A percentile compares a stretch with the other conserved stretches of the same genome.
phyloP scores from a whole-genome alignment of 2,888 invertebrate species.

The Aspidiotus rigidus region DNA sequence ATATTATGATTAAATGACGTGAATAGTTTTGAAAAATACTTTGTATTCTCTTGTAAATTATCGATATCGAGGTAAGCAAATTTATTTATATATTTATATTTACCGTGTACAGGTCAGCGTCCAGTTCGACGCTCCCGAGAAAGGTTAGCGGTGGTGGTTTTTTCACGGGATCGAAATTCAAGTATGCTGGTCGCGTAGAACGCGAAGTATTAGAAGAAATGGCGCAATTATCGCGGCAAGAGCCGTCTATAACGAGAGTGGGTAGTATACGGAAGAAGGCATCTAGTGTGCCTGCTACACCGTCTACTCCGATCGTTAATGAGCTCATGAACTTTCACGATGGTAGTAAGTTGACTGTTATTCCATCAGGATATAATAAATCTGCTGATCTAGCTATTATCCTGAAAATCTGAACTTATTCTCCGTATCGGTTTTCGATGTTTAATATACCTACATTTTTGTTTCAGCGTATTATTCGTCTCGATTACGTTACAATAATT shows the following conservation, averaged over 20 bases:
- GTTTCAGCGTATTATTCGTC: slow-evolving; percentile 21
- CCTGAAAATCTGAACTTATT: background rate
- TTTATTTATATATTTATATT: slow-evolving; percentile 35
- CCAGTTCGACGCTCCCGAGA: slow-evolving; percentile 77
- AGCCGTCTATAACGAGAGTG: slow-evolving; percentile 46
- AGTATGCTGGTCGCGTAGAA: slow-evolving; percentile 80
- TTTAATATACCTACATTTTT: background rate
- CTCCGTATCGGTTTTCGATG: background rate
- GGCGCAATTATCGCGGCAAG: slow-evolving; percentile 48
- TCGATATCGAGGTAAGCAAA: background rate
- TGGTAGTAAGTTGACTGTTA: background rate
- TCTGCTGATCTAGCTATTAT: background rate
- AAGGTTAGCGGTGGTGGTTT: slow-evolving; percentile 78
- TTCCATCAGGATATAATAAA: background rate
- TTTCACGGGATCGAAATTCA: slow-evolving; percentile 89
- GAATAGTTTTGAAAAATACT: background rate
- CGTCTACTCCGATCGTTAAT: slow-evolving; percentile 69
- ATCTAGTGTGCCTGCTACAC: slow-evolving; percentile 77
- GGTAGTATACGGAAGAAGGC: slow-evolving; percentile 63
- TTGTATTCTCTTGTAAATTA: background rate
- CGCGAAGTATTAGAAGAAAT: slow-evolving; percentile 76
- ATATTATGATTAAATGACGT: slow-evolving; percentile 1
- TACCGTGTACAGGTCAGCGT: slow-evolving; percentile 56
- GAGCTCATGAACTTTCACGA: slow-evolving; percentile 42
- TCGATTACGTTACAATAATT: slow-evolving; percentile 16